phyloP scores from a whole-genome alignment of 2,113 vertebrate species.

The Megaptera novaeangliae region DNA sequence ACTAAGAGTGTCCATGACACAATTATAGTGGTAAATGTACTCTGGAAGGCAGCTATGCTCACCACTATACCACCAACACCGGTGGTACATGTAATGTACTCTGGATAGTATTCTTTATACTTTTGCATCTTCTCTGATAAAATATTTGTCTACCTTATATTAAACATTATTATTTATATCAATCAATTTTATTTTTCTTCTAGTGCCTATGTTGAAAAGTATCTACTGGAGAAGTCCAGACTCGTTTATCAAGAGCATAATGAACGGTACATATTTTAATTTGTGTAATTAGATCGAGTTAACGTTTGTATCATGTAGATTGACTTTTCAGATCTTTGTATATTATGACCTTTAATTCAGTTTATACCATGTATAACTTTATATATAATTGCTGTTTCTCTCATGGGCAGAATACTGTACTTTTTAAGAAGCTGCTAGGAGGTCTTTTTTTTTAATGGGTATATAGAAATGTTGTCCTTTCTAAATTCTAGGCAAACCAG shows the following conservation, averaged over 20 bases:
- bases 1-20: neutral
- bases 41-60: slow-evolving; percentile 85
- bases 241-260: slow-evolving; percentile 99
- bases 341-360: slow-evolving; percentile 1
- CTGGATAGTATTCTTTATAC: neutral
- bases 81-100: neutral
- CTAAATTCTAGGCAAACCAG: neutral
- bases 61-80: slow-evolving; percentile 84
- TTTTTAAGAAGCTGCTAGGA: slow-evolving; percentile 16
- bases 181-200: slow-evolving; percentile 70
- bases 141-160: neutral
- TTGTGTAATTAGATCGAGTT: slow-evolving; percentile 29
- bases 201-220: slow-evolving; percentile 98
- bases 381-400: neutral
- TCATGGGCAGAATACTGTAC: neutral
- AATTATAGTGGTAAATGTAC: neutral
- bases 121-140: slow-evolving; percentile 11
- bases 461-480: neutral
- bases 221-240: slow-evolving; percentile 97
- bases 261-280: slow-evolving; percentile 86
- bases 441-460: neutral
- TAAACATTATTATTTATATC: slow-evolving; percentile 22
- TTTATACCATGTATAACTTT: neutral
- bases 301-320: neutral
- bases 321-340: slow-evolving; percentile 21